Conservation (phyloP, 2,888 invertebrate genomes). For the Eledone cirrhosa region DNA sequence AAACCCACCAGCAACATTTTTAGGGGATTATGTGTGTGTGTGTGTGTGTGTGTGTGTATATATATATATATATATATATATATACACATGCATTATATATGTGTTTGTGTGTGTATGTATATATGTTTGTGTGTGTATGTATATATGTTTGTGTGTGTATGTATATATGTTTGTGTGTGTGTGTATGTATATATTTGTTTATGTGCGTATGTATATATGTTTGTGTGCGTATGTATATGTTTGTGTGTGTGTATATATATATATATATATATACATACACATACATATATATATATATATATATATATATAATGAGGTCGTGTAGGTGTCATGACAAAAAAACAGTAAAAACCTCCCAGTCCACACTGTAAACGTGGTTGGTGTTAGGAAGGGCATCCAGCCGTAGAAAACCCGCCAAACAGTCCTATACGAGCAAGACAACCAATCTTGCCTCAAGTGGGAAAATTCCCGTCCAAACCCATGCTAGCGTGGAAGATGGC, state of each 20-base stretch:
- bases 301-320: no score
- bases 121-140: background rate
- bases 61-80: conserved; percentile 28
- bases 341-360: no score
- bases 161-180: background rate
- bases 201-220: background rate
- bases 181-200: background rate
- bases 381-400: no score
- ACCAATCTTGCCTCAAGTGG: no score
- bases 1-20: no score
- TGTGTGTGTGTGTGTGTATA: background rate
- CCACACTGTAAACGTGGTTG: no score
- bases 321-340: no score
- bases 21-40: background rate
- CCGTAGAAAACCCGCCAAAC: no score
- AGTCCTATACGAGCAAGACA: no score
- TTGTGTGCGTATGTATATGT: background rate
- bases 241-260: background rate
- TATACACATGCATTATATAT: conserved; percentile 37
- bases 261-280: background rate
- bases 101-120: no score
- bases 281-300: background rate
- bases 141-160: background rate
- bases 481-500: no score
- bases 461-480: no score